Base-by-base conservation (phyloP, 2,888 invertebrate species). In the Dorcus hopei region DNA sequence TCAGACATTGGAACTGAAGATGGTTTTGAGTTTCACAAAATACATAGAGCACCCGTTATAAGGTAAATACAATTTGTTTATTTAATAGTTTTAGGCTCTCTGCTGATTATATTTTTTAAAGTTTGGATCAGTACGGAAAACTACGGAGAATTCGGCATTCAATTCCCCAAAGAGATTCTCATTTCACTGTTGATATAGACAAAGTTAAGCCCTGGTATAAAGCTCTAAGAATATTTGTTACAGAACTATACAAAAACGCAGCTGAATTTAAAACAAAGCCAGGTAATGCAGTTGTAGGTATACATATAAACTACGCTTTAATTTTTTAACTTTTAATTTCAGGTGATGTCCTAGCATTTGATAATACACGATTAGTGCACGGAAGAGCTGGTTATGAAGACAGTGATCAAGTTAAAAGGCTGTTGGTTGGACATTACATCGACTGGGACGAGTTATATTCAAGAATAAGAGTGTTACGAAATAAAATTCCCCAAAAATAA, bases 311-410 rank as follows among this genome's bases (percentile, higher is more conserved):
- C 19, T 19, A 19, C 2, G 19, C 19, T 19, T 19, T 19, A 33
- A 7, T 1, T 33, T 33, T 6, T 11, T 26, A 52, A 14, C 14
- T 14, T 33, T 33, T 49, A 14, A 8, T 61, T 57, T 39, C 53
- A 66, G 66, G 66, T 9, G 61, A 62, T 23, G 54, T 66, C 47
- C 26, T 59, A 54, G 83, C 87, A n/a, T 90, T 91, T 76, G 88
- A 90, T 74, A 91, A 91, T 70, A 82, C 85, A 63, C 82, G 91
- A 52, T 74, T 90, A 51, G 74, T 90, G 3, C 91, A 91, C 70
- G 90, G 90, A 0, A 4, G 26, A 33, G 26, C 26, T 33, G 26
- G 26, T 33, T 33, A 33, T 33, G 26, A 33, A 33, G 26, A 33
- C 7, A 33, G 26, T 7, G 7, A 33, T 33, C 26, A 33, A 33